These are phyloP conservation scores for Prinia subflava DNA, from an alignment of 2,113 vertebrate genomes.

Conservation along the genomic window DNA sequence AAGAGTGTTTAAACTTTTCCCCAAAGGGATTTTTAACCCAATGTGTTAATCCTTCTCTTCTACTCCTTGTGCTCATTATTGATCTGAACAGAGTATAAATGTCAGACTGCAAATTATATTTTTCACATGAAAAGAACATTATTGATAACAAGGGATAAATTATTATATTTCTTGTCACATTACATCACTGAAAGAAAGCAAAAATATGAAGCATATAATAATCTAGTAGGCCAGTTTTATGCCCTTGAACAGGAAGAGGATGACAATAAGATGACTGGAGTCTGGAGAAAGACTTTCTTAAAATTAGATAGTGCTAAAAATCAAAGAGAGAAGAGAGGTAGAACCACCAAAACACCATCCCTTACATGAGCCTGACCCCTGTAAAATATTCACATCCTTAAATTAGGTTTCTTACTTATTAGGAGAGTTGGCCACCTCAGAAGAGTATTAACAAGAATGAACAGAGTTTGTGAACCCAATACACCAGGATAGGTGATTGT, in stretches of 20 bases:
- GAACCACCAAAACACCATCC: background rate
- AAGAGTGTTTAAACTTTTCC: background rate
- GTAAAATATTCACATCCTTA: background rate
- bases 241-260: background rate
- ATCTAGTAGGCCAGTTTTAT: background rate
- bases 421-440: background rate
- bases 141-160: background rate
- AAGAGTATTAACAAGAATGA: background rate
- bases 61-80: background rate
- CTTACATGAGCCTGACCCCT: background rate
- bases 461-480: background rate
- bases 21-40: background rate
- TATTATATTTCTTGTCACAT: background rate
- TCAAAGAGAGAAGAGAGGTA: background rate
- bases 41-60: background rate
- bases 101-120: background rate
- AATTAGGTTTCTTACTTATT: background rate
- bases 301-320: background rate
- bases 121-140: background rate
- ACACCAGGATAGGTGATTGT: background rate
- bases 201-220: background rate
- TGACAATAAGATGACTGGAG: background rate
- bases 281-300: background rate
- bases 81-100: background rate
- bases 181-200: background rate